Conservation (phyloP, 2,888 invertebrate species). For the Glyphotaelius pellucidus region DNA sequence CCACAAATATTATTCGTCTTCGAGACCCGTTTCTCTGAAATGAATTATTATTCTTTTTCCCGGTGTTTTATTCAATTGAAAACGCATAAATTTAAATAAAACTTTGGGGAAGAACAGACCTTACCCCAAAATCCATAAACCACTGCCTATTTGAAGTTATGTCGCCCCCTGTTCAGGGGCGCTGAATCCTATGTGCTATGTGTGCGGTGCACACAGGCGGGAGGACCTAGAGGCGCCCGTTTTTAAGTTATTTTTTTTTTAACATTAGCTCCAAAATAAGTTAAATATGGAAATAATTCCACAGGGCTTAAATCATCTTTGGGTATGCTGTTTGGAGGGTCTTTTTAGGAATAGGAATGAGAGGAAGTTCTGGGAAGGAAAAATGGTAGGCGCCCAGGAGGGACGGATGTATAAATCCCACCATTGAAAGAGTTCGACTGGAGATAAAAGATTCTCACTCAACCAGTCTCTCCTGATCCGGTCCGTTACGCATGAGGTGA, state of each 20-base stretch:
- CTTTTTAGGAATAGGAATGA: no score
- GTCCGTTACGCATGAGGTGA: no score
- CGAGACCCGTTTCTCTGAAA: neutral
- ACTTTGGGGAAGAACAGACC: neutral
- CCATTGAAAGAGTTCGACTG: no score
- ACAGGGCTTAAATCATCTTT: no score
- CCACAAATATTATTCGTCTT: neutral
- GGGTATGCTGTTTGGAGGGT: no score
- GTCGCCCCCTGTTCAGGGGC: neutral
- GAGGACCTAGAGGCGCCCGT: neutral
- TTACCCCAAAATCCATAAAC: neutral
- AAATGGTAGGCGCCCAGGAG: no score
- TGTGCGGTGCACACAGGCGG: neutral
- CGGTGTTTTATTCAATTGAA: constrained; percentile 31
- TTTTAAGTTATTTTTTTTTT: neutral
- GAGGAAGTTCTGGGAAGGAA: no score
- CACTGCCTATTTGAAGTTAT: neutral
- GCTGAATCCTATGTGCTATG: neutral
- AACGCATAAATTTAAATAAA: constrained; percentile 25
- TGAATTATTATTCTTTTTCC: constrained; percentile 4
- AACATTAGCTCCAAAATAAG: no score
- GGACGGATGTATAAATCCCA: no score
- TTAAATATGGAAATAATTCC: no score
- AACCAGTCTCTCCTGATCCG: no score
- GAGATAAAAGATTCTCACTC: no score